Evolutionary conservation across 1,140 invertebrate species (phyloP).

Genomic region (Tetramorium parvispinum): DNA sequence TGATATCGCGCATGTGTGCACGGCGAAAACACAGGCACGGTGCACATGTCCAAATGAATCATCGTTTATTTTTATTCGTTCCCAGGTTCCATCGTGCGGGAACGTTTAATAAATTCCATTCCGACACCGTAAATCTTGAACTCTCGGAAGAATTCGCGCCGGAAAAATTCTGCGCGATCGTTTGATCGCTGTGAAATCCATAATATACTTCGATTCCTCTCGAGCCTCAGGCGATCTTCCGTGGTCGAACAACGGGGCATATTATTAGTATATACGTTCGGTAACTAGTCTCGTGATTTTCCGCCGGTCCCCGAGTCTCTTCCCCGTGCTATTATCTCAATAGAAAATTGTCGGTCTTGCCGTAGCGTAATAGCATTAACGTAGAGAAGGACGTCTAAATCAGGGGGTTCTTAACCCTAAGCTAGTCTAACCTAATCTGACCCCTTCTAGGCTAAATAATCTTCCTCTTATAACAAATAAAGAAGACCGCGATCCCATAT

Average conservation of each 20-base stretch:
- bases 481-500: neutral
- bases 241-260: slow-evolving; percentile 49
- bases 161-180: slow-evolving; percentile 18
- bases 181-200: slow-evolving; percentile 42
- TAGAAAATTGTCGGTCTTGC: slow-evolving; percentile 64
- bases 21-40: neutral
- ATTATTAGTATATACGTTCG: slow-evolving; percentile 63
- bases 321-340: slow-evolving; percentile 63
- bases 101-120: slow-evolving; percentile 16
- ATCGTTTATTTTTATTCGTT: slow-evolving; percentile 48
- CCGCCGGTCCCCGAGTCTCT: slow-evolving; percentile 29
- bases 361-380: slow-evolving; percentile 44
- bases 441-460: slow-evolving; percentile 32
- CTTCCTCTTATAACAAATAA: slow-evolving; percentile 30
- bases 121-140: neutral
- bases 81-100: neutral
- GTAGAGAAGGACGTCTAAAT: slow-evolving; percentile 14
- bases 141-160: neutral
- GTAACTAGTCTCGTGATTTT: slow-evolving; percentile 59
- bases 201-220: slow-evolving; percentile 11
- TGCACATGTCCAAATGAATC: slow-evolving; percentile 29
- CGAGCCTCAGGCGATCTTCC: slow-evolving; percentile 45
- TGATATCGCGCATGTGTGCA: slow-evolving; percentile 35
- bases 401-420: slow-evolving; percentile 32
- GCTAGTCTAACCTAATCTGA: slow-evolving; percentile 25